Evolutionary conservation across 2,113 vertebrate genomes (phyloP).

Genomic region (Dasyornis broadbenti): DNA sequence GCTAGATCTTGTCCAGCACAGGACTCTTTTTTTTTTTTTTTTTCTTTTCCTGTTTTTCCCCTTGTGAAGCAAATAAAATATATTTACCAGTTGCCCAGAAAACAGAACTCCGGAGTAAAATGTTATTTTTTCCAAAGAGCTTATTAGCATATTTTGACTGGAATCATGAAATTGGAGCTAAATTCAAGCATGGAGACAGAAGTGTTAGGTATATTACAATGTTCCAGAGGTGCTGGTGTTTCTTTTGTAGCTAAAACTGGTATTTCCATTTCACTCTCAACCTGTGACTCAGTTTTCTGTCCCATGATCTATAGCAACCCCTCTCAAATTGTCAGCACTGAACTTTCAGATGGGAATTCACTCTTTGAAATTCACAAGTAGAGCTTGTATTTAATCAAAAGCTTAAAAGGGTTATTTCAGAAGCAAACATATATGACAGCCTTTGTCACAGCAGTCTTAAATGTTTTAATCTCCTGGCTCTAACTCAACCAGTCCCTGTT

Average conservation of each 20-base stretch:
- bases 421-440: neutral
- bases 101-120: neutral
- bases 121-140: neutral
- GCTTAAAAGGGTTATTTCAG: neutral
- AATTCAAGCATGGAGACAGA: neutral
- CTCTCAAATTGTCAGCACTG: neutral
- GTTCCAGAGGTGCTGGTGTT: neutral
- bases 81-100: neutral
- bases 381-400: neutral
- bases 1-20: neutral
- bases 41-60: neutral
- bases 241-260: neutral
- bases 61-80: neutral
- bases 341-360: neutral
- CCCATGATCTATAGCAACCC: neutral
- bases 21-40: neutral
- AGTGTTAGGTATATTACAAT: accelerated
- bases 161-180: neutral
- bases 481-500: neutral
- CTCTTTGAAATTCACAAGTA: neutral
- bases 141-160: neutral
- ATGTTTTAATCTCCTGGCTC: neutral
- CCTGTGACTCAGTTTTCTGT: neutral
- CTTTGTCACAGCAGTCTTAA: neutral
- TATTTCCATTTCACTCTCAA: neutral